Evolutionary conservation across 2,888 invertebrate species (phyloP).

Genomic region (Nephrocerus scutellatus): DNA sequence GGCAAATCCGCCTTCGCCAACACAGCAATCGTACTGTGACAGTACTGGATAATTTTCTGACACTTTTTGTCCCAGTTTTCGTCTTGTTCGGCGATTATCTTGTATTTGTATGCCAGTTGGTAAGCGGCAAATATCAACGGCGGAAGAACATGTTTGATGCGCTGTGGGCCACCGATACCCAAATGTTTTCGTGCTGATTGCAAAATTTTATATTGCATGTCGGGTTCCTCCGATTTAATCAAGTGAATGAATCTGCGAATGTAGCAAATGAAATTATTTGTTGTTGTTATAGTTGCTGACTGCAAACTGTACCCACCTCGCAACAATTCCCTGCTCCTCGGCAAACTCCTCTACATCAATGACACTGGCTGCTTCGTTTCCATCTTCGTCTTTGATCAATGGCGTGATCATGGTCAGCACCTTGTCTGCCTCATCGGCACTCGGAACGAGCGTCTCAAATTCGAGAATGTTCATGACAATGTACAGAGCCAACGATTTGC

Average conservation of each 20-base stretch:
- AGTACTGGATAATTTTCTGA: constrained; percentile 96
- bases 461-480: constrained; percentile 86
- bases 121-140: constrained; percentile 93
- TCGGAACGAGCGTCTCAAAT: constrained; percentile 77
- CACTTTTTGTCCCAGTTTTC: constrained; percentile 98
- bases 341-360: constrained; percentile 89
- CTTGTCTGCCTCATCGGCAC: constrained; percentile 79
- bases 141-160: constrained; percentile 87
- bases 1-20: constrained; percentile 92
- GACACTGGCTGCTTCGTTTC: constrained; percentile 38
- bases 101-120: constrained; percentile 77
- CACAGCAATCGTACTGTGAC: constrained; percentile 89
- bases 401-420: constrained; percentile 76
- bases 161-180: constrained; percentile 78
- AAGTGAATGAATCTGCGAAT: constrained; percentile 67
- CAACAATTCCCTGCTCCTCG: constrained; percentile 91
- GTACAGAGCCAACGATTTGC: constrained; percentile 80
- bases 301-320: constrained; percentile 50
- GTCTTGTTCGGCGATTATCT: constrained; percentile 72
- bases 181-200: constrained; percentile 83
- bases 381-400: constrained; percentile 73
- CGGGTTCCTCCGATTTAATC: constrained; percentile 69
- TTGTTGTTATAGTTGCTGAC: no score
- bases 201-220: constrained; percentile 85
- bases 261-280: neutral